A percentile compares a stretch with the other conserved stretches of the same genome.
Conservation (phyloP, 2,797 vertebrate species). For the Microhierax caerulescens region DNA sequence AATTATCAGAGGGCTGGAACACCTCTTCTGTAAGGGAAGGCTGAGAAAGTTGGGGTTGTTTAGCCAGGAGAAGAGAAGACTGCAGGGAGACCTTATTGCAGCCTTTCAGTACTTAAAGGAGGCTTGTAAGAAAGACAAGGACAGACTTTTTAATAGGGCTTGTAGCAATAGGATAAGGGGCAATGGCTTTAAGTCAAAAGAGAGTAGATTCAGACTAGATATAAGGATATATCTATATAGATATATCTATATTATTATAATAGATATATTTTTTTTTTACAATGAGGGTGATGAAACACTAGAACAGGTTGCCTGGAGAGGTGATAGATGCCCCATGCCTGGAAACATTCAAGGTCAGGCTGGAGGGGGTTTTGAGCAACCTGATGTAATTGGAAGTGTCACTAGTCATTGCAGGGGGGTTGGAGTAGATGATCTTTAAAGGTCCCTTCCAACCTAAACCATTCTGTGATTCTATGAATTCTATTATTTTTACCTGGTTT, state of each 20-base stretch:
- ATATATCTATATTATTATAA: too few species aligned
- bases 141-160: background rate
- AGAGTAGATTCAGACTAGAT: background rate
- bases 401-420: background rate
- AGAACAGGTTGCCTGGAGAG: background rate
- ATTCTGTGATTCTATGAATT: too few species aligned
- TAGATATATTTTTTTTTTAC: background rate
- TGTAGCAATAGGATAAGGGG: background rate
- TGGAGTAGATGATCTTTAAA: too few species aligned
- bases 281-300: background rate
- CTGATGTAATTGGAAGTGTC: background rate
- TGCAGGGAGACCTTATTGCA: fast-evolving
- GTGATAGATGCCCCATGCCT: background rate
- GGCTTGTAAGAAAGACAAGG: background rate
- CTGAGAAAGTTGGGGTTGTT: background rate
- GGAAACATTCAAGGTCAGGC: background rate
- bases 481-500: background rate
- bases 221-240: background rate
- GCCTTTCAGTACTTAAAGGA: background rate
- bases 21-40: background rate
- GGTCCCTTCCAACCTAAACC: too few species aligned
- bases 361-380: background rate
- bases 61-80: background rate
- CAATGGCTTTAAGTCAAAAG: background rate
- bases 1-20: background rate